These are phyloP conservation scores for Neofelis nebulosa DNA, from an alignment of 2,113 vertebrate species.

Conservation along the genomic window DNA sequence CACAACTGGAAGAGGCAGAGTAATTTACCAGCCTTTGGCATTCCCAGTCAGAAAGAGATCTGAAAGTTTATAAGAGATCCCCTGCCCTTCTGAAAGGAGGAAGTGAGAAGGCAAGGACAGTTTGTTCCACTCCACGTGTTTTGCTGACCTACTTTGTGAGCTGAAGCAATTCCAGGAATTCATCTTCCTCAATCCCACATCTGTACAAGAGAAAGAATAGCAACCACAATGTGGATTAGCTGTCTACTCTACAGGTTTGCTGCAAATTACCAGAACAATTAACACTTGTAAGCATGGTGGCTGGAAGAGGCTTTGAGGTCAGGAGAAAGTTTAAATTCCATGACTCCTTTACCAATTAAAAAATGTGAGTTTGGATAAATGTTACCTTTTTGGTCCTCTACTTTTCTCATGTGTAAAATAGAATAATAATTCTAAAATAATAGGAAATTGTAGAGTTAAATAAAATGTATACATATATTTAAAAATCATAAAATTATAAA, in stretches of 20 bases:
- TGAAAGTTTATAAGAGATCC: not conserved
- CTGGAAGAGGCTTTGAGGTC: not conserved
- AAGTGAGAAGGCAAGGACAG: not conserved
- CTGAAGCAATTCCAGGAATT: constrained; percentile 7
- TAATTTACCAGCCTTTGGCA: not conserved
- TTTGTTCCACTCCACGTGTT: not conserved
- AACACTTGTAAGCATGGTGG: not conserved
- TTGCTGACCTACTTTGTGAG: not conserved
- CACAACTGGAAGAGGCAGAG: not conserved
- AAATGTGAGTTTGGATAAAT: not conserved
- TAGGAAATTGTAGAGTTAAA: not conserved
- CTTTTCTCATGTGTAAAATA: not conserved
- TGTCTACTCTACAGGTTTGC: not conserved
- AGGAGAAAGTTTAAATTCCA: not conserved
- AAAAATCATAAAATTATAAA: not conserved
- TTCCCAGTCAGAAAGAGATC: not conserved
- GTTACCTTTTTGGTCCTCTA: not conserved
- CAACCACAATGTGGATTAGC: not conserved
- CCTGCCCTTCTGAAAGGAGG: not conserved
- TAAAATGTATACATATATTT: not conserved
- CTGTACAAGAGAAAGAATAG: not conserved
- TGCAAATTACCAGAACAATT: not conserved
- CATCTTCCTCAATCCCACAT: not conserved
- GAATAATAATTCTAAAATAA: not conserved
- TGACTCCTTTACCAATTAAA: not conserved